phyloP scores from a whole-genome alignment of 2,113 vertebrate species.

The Limanda limanda region DNA sequence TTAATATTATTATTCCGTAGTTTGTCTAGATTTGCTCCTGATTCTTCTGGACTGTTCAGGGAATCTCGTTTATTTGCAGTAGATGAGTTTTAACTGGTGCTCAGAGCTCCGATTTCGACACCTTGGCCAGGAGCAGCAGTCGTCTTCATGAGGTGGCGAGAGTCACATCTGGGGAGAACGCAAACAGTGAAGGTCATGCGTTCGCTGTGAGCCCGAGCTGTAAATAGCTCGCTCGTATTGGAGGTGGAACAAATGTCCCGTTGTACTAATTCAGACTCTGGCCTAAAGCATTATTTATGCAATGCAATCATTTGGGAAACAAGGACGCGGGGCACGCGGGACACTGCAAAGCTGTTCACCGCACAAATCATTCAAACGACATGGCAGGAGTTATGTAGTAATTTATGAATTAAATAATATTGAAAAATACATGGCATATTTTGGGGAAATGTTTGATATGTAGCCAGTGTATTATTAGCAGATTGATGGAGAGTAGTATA shows the following conservation, averaged over 20 bases:
- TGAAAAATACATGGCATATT: too few species aligned
- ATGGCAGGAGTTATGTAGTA: too few species aligned
- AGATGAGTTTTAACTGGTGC: not conserved
- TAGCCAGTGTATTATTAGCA: too few species aligned
- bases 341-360: too few species aligned
- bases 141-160: not conserved
- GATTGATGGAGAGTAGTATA: too few species aligned
- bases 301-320: too few species aligned
- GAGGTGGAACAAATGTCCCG: constrained; percentile 59
- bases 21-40: not conserved
- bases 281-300: not conserved
- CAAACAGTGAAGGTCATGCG: constrained; percentile 32
- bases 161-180: constrained; percentile 27
- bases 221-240: constrained; percentile 48
- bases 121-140: not conserved
- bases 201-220: constrained; percentile 43
- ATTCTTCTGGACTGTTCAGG: not conserved
- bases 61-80: not conserved
- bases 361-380: too few species aligned
- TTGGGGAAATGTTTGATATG: too few species aligned
- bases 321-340: too few species aligned
- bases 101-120: not conserved
- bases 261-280: constrained; percentile 51
- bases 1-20: not conserved
- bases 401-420: too few species aligned